Base-by-base conservation (phyloP, 2,888 invertebrate species). In the Yponomeuta malinellus region DNA sequence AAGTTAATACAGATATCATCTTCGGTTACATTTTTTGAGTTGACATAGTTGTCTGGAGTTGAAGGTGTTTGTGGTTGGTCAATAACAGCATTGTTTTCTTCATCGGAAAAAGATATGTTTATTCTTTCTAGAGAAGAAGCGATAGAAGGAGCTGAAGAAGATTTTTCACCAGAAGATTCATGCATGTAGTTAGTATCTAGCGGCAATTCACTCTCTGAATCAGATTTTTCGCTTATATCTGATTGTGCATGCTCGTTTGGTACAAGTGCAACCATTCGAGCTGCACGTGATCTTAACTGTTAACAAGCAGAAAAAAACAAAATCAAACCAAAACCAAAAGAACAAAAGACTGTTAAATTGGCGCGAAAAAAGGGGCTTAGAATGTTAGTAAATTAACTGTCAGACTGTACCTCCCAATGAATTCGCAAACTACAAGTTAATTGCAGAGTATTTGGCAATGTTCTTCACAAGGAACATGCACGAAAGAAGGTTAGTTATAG, bases 121-220 rank as follows among this genome's bases (percentile, higher is more conserved):
- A 63, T 12, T 66, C 66, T 66, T 66, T n/a, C 66, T 29, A 66
- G 66, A 4, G 31, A 66, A 33, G 66, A 66, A 66, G 12, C 12
- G 37, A 66, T 37, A 66, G 66, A 66, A 37, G 31, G 33, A 66
- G 66, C 66, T 15, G 31, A 29, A 66, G 66, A 66, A 66, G 66
- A 63, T 63, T 63, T 10, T 59, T 59, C 59, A 59, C n/a, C 59
- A 15, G 15, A 63, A 15, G n/a, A 63, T 63, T 63, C 63, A 15
- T 63, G 63, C 63, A 15, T 23, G 63, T 15, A 15, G 23, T 23
- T 63, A 37, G 37, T 37, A 37, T 37, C 37, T 37, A 37, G 37
- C 23, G 23, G 23, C 12, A 10, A 63, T 63, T 63, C 63, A 63
- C 12, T 63, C 15, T 63, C 63, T 63, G 63, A 63, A 23, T 63